Conservation (phyloP, 2,888 invertebrate genomes). For the Harmothoe impar region DNA sequence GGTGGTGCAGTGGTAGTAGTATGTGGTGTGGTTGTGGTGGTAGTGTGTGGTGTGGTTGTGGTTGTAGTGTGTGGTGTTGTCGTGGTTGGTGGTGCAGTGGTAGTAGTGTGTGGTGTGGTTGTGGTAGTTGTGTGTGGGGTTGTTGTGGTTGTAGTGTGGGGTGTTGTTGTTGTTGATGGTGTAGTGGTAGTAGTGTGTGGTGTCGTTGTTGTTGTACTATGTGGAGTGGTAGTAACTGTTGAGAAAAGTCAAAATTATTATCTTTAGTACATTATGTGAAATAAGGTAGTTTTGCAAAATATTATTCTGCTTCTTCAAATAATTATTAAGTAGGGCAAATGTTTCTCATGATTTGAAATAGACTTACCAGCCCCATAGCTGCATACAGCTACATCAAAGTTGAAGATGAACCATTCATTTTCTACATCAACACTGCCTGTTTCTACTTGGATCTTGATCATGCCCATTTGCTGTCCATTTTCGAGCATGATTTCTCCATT, state of each 20-base stretch:
- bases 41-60: no score
- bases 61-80: no score
- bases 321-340: no score
- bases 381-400: neutral
- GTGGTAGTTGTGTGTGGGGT: neutral
- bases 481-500: neutral
- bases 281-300: no score
- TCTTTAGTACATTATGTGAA: no score
- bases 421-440: neutral
- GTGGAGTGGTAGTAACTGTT: neutral
- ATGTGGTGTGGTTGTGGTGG: no score
- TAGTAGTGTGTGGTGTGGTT: neutral
- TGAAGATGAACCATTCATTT: neutral
- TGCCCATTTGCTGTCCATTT: conserved; percentile 9
- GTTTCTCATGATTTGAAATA: neutral
- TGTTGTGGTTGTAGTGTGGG: neutral
- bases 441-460: neutral
- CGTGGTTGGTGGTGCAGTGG: neutral
- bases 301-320: no score
- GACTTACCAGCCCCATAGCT: neutral
- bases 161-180: neutral
- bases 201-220: neutral
- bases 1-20: no score
- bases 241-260: no score
- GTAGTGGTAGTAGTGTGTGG: neutral